Base-by-base conservation (phyloP, 2,797 vertebrate genomes). In the Peromyscus attwateri region DNA sequence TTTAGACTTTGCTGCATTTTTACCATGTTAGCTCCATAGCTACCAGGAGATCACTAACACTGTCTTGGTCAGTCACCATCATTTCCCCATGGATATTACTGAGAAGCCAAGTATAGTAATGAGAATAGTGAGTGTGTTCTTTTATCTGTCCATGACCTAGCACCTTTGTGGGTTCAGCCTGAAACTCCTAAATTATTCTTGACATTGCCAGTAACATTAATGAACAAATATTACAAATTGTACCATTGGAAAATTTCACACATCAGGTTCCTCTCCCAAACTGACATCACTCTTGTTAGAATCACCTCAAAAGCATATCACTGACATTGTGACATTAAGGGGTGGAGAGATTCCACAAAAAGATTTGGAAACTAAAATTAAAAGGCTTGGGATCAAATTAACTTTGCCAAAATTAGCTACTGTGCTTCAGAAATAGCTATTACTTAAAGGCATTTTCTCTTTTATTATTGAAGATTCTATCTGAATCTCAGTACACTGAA, bases 171-270 rank as follows among this genome's bases (percentile, higher is more conserved):
- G n/a, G n/a, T 34, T 93, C 27, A 71, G 0, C 31, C n/a, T 91
- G 71, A 89, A 17, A 66, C 13, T 84, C 31, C 40, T 70, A 92
- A 84, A 34, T 93, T 66, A 79, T 80, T 84, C 27, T 49, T 60
- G 13, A 60, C 4, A 64, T 68, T 93, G 62, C 34, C 9, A 73
- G 11, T 73, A 17, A 81, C 57, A 82, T 60, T 79, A 90, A 68
- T 71, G 25, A 40, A 91, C 70, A 64, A 1, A 27, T 80, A 52
- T 23, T 43, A 25, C 21, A 57, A 68, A 14, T 57, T 64, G 12
- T 57, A 46, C n/a, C 71, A 80, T 70, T 52, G 92, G 75, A 60
- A 88, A 94, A 64, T 91, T 93, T 89, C 80, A 95, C 25, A 60
- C 60, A 75, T 57, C 49, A 91, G 57, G 40, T 91, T 75, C 25